Base-by-base conservation (phyloP, 2,113 vertebrate genomes). In the Procavia capensis region DNA sequence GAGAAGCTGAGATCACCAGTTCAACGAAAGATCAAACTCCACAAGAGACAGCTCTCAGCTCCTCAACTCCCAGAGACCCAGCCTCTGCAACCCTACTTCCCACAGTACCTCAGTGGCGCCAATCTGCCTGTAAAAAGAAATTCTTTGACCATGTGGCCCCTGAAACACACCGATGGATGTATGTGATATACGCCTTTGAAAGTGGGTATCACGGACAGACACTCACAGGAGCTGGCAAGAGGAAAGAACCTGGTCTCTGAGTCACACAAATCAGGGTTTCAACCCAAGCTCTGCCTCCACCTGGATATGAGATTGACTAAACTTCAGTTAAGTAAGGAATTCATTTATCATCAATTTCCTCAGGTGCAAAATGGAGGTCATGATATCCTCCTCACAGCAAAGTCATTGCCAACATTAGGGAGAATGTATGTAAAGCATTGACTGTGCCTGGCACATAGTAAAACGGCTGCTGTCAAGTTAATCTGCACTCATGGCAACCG, bases 11-110 rank as follows among this genome's bases (percentile, higher is more conserved):
- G 63, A 29, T 45, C 16, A 27, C n/a, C 8, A 19, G 20, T 59
- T 47, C 17, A 6, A n/a, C 41, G 50, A 94, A 13, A 20, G 11
- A 17, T 17, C 54, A 84, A 59, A 50, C 31, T 24, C 54, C 89
- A 50, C 6, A 2, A 59, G 0, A 22, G 36, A 2, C 3, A 22
- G 45, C 25, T n/a, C 36, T 27, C 20, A 0, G 5, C 13, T 13
- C 31, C 47, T 36, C 50, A 1, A 10, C 1, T 34, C 39, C 34
- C 29, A 36, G n/a, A 74, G 72, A n/a, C 79, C 45, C 50, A 29
- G 43, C 9, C 27, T 57, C 50, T 31, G 41, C 19, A 34, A 3
- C 54, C 22, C 70, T 2, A 3, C 47, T 80, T 7, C 20, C 87
- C 10, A 0, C 2, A 11, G 66, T 45, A n/a, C 24, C 43, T 63